Percentiles rank a stretch among this genome's conserved stretches.
phyloP scores from a whole-genome alignment of 2,888 invertebrate genomes.

The Catocala fraxini region DNA sequence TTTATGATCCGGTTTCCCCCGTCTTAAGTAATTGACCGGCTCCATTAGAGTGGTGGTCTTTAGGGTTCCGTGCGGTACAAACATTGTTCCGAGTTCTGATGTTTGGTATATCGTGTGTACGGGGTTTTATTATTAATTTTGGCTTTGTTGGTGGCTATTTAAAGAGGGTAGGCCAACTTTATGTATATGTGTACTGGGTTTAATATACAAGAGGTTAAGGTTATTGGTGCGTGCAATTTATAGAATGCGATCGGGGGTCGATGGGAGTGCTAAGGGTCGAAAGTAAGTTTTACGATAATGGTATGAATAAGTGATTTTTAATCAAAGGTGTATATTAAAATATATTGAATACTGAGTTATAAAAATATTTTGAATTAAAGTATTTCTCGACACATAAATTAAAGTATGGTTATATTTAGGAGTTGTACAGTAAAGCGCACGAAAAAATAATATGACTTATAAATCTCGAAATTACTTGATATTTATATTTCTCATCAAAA shows the following conservation, averaged over 20 bases:
- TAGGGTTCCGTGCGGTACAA: constrained; percentile 48
- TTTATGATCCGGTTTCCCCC: constrained; percentile 82
- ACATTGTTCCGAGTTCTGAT: constrained; percentile 56
- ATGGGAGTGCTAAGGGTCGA: constrained; percentile 1
- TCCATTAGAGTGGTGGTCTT: constrained; percentile 74
- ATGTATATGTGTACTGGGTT: constrained; percentile 3
- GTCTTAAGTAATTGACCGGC: constrained; percentile 85
- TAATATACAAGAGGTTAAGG: constrained; percentile 10
- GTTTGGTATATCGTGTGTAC: constrained; percentile 42
- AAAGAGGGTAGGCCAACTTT: constrained; percentile 18
- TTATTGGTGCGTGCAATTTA: constrained; percentile 13
- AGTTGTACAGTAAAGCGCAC: too few species aligned
- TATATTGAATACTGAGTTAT: too few species aligned
- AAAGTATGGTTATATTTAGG: too few species aligned
- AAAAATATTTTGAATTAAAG: too few species aligned
- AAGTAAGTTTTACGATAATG: constrained; percentile 1
- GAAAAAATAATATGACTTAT: too few species aligned
- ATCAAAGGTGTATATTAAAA: too few species aligned
- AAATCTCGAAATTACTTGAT: too few species aligned
- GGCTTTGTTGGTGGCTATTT: constrained; percentile 37
- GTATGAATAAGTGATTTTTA: too few species aligned
- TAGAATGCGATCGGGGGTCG: constrained; percentile 3
- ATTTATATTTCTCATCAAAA: too few species aligned
- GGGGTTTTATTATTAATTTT: constrained; percentile 51
- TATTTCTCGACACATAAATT: too few species aligned